Conservation (phyloP, 2,113 vertebrate species). For the Pundamilia nyererei region DNA sequence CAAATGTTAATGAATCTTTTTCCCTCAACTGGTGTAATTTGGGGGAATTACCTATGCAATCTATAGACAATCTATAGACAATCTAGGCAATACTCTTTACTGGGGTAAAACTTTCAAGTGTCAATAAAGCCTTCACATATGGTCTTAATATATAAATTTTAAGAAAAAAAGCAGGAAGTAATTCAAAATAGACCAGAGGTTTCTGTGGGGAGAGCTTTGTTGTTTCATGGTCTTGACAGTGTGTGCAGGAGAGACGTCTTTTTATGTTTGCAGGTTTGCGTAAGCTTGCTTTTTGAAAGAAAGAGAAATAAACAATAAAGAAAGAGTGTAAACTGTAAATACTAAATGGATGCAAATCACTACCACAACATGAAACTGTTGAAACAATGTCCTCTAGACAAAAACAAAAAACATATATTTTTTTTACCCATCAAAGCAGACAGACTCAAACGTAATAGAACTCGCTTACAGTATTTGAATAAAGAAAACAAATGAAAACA, state of each 20-base stretch:
- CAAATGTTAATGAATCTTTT: not conserved
- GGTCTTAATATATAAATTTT: not conserved
- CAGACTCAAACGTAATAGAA: not conserved
- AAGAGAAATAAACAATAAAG: not conserved
- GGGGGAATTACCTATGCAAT: not conserved
- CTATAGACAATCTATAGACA: not conserved
- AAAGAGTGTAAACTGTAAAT: not conserved
- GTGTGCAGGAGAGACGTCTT: not conserved
- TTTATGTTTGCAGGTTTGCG: not conserved
- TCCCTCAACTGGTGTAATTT: not conserved
- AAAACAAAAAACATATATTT: accelerated
- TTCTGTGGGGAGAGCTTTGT: not conserved
- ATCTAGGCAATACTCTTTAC: not conserved
- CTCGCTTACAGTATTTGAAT: not conserved
- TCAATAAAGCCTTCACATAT: not conserved
- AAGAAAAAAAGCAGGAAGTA: not conserved
- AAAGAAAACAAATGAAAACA: not conserved
- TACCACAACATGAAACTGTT: not conserved
- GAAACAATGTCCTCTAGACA: not conserved
- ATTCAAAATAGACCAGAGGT: not conserved
- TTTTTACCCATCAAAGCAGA: not conserved
- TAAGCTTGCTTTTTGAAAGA: not conserved
- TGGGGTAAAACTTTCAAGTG: not conserved
- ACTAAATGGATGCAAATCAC: not conserved
- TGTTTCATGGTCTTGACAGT: not conserved